phyloP scores from a whole-genome alignment of 1,140 invertebrate species.

The Ylistrum balloti region DNA sequence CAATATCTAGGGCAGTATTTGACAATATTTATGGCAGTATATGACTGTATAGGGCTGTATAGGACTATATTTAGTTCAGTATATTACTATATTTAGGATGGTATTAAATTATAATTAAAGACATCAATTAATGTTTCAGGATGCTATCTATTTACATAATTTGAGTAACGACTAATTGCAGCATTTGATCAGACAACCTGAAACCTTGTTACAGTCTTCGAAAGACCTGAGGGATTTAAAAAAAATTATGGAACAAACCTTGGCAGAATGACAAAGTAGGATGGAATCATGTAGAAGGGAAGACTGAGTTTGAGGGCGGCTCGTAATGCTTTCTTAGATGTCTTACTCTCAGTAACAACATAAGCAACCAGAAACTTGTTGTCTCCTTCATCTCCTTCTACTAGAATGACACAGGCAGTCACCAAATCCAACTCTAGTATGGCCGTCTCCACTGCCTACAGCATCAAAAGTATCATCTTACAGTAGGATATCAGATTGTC shows the following conservation, averaged over 20 bases:
- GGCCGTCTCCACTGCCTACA: constrained; percentile 83
- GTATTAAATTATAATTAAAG: too few relatives aligned
- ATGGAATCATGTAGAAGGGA: constrained; percentile 85
- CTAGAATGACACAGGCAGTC: constrained; percentile 82
- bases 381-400: constrained; percentile 83
- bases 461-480: too few relatives aligned
- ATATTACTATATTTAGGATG: too few relatives aligned
- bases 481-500: too few relatives aligned
- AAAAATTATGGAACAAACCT: constrained; percentile 68
- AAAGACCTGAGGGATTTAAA: too few relatives aligned
- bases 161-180: not conserved
- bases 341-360: constrained; percentile 81
- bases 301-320: constrained; percentile 82
- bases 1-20: too few relatives aligned
- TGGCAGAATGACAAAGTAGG: constrained; percentile 83
- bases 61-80: too few relatives aligned
- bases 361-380: constrained; percentile 84
- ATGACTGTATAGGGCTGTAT: too few relatives aligned
- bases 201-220: too few relatives aligned
- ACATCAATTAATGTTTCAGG: too few relatives aligned
- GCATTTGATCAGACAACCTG: not conserved
- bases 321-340: constrained; percentile 81
- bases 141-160: too few relatives aligned
- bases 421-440: constrained; percentile 82
- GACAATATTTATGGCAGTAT: too few relatives aligned